These are phyloP conservation scores for Albula goreensis DNA, from an alignment of 2,113 vertebrate species.

Conservation along the genomic window DNA sequence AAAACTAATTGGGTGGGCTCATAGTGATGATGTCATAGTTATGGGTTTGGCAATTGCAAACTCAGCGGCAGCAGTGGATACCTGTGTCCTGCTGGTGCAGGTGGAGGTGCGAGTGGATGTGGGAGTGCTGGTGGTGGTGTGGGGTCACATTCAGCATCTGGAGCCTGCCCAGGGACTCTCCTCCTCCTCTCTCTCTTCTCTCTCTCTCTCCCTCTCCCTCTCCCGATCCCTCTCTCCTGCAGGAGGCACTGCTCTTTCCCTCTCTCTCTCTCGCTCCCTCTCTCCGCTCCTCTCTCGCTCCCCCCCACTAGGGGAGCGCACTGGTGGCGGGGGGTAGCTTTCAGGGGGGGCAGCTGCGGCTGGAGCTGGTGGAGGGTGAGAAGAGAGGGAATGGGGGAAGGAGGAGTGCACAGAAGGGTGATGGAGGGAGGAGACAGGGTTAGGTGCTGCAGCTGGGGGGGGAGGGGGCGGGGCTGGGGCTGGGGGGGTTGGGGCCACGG, in stretches of 20 bases:
- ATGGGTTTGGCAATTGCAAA: not conserved
- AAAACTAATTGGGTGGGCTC: too few relatives aligned
- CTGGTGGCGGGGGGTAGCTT: slow-evolving; percentile 70
- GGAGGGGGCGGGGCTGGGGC: slow-evolving; percentile 63
- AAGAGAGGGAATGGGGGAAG: slow-evolving; percentile 64
- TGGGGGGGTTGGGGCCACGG: slow-evolving; percentile 53
- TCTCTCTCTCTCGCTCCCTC: slow-evolving; percentile 71
- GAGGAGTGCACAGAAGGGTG: slow-evolving; percentile 68
- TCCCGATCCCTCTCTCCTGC: slow-evolving; percentile 73
- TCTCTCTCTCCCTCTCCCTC: slow-evolving; percentile 69
- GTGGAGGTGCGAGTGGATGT: slow-evolving; percentile 98
- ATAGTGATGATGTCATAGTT: too few relatives aligned
- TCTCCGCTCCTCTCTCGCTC: slow-evolving; percentile 60
- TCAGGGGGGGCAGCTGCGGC: slow-evolving; percentile 63
- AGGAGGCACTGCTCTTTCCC: slow-evolving; percentile 71
- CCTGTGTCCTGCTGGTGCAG: slow-evolving; percentile 97
- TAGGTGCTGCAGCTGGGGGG: slow-evolving; percentile 65
- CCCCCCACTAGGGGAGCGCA: slow-evolving; percentile 63
- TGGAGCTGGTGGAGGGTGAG: slow-evolving; percentile 70
- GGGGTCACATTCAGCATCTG: slow-evolving; percentile 98
- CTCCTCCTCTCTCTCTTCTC: slow-evolving; percentile 79
- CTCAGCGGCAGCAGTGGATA: slow-evolving; percentile 73
- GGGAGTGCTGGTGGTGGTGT: slow-evolving; percentile 98
- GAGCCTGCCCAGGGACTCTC: slow-evolving; percentile 90
- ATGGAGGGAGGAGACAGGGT: slow-evolving; percentile 42